These are phyloP conservation scores for Numenius phaeopus DNA, from an alignment of 2,797 vertebrate genomes.

Conservation along the genomic window DNA sequence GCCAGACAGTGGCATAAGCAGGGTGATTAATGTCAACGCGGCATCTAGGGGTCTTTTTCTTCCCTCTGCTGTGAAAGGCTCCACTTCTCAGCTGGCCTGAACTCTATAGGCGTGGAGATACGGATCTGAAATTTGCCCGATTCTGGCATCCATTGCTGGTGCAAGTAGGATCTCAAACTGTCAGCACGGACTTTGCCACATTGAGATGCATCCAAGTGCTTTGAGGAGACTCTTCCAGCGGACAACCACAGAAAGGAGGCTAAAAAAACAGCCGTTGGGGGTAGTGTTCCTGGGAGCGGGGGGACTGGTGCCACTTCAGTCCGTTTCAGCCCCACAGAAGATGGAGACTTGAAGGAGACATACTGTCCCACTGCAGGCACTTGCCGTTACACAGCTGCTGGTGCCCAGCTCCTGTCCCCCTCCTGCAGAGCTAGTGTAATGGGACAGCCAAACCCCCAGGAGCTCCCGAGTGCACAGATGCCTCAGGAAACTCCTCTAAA, in stretches of 20 bases:
- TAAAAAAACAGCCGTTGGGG: not conserved
- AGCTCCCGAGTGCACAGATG: accelerated
- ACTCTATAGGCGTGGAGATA: not conserved
- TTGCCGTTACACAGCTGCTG: accelerated
- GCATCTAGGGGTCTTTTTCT: not conserved
- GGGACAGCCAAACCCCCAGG: not conserved
- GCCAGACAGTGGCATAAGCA: not conserved
- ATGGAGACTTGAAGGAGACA: not conserved
- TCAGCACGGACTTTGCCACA: not conserved
- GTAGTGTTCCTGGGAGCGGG: not conserved
- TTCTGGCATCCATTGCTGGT: not conserved
- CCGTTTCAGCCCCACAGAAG: not conserved
- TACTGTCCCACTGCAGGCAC: not conserved
- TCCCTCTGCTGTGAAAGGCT: not conserved
- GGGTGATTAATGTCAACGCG: not conserved
- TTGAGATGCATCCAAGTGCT: not conserved
- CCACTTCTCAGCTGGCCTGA: not conserved
- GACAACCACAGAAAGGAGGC: not conserved
- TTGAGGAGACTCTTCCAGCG: not conserved
- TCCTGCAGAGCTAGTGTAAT: not conserved
- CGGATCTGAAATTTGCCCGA: not conserved
- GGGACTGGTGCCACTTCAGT: not conserved
- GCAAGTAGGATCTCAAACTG: not conserved
- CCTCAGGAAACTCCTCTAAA: not conserved
- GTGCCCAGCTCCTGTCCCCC: not conserved